Evolutionary conservation across 2,888 invertebrate genomes (phyloP), one percentile per base, ranked within the genome.

Genomic region (Epistrophe grossulariae): DNA sequence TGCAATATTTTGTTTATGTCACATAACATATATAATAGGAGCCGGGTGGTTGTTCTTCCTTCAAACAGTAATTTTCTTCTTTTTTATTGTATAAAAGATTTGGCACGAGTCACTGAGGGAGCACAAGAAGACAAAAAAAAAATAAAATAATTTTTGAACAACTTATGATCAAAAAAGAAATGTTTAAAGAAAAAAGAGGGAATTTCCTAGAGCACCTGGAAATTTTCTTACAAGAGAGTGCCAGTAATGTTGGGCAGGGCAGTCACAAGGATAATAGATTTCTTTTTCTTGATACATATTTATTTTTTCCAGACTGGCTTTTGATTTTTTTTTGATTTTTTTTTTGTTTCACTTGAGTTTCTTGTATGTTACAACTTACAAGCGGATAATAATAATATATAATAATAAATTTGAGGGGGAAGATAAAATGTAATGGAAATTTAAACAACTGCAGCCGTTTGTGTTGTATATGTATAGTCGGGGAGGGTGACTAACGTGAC

Each of bases 181-280:
- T 2, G n/a, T n/a, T n/a, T n/a, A 11, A 35, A 45, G 35, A 48
- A 15, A 68, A 78, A 43, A 17, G 68, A 73, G 72, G 72, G 73
- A 81, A 79, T 82, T 85, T 81, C 57, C 85, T 85, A 52, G 64
- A 57, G 82, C 85, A 85, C 85, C 85, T 85, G 85, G 85, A 81
- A 64, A 31, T 78, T 82, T 82, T 82, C 82, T 79, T 82, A 40
- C 55, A 70, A 55, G n/a, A 38, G 40, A 24, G n/a, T 40, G 35
- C 15, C 15, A 48, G 9, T 35, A 78, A 78, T 62, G 55, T 68
- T 60, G 68, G n/a, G 9, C 15, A 31, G n/a, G 71, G 50, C 68
- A 60, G 78, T 57, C 73, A 24, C 72, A 68, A 70, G 72, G 19
- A 72, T 85, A 78, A 79, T 82, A 71, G 70, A 81, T 78, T 76